Percentiles rank a stretch among this genome's conserved stretches.
Evolutionary conservation across 2,888 invertebrate species (phyloP).

Genomic region (Melitaea athalia): DNA sequence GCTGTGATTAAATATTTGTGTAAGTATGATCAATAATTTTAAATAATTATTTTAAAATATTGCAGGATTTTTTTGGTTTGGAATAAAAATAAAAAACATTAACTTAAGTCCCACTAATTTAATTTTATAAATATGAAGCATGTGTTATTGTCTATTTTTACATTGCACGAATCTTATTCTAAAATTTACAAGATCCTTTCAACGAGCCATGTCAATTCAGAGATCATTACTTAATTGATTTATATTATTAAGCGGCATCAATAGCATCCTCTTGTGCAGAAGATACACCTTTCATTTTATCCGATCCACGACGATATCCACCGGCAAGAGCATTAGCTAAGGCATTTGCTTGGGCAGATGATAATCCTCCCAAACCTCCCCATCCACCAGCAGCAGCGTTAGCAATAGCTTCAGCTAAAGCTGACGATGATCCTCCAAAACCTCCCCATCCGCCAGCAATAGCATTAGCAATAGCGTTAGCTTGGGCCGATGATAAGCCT

Average conservation of each 20-base stretch:
- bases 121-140: conserved; percentile 48
- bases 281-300: neutral
- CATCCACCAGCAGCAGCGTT: conserved; percentile 23
- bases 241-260: neutral
- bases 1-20: conserved; percentile 29
- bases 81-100: conserved; percentile 25
- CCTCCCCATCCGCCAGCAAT: conserved; percentile 30
- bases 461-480: conserved; percentile 37
- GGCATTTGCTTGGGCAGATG: conserved; percentile 34
- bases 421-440: neutral
- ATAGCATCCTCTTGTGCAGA: neutral
- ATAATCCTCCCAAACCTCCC: conserved; percentile 33
- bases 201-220: conserved; percentile 32
- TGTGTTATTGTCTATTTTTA: conserved; percentile 45
- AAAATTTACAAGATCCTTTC: conserved; percentile 37
- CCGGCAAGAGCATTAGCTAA: conserved; percentile 25
- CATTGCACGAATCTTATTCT: conserved; percentile 44
- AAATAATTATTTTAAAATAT: conserved; percentile 1
- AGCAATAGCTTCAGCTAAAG: conserved; percentile 26
- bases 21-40: conserved; percentile 22
- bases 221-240: conserved; percentile 37
- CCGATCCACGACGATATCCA: conserved; percentile 15
- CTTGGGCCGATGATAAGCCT: conserved; percentile 28
- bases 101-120: conserved; percentile 48
- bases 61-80: too few species aligned